Conservation (phyloP, 2,113 vertebrate species). For the Vulpes lagopus region DNA sequence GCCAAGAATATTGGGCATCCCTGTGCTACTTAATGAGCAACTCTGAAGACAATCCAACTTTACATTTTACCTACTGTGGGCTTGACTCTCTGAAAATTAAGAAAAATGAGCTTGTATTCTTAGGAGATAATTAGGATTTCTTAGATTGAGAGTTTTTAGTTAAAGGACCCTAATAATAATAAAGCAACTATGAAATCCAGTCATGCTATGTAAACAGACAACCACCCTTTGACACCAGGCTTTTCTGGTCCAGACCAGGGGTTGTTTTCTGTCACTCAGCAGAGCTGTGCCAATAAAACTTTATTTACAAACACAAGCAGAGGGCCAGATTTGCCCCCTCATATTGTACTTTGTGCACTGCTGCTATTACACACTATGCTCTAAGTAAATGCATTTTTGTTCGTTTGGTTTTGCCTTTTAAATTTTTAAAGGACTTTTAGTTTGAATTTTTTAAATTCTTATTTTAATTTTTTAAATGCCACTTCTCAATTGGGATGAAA, state of each 20-base stretch:
- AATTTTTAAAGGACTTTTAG: background rate
- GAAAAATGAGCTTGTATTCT: fast-evolving
- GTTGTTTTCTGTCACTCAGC: background rate
- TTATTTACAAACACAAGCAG: background rate
- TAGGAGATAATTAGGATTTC: too few relatives aligned
- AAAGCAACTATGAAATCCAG: background rate
- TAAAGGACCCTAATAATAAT: background rate
- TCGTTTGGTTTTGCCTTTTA: background rate
- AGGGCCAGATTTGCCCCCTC: background rate
- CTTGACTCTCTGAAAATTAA: background rate
- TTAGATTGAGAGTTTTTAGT: background rate
- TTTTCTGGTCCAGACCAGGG: background rate
- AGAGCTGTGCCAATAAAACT: background rate
- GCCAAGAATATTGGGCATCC: fast-evolving
- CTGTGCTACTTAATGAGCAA: fast-evolving
- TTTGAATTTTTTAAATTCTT: background rate
- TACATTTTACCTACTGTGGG: background rate
- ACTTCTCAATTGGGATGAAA: background rate
- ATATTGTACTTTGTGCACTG: background rate
- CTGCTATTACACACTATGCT: background rate
- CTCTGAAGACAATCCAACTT: background rate
- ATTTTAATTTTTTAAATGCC: background rate
- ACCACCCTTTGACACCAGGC: too few relatives aligned
- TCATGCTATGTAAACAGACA: fast-evolving
- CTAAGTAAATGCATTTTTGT: background rate